Conservation (phyloP, 2,797 vertebrate species). For the Gymnoscopelus microlampas region DNA sequence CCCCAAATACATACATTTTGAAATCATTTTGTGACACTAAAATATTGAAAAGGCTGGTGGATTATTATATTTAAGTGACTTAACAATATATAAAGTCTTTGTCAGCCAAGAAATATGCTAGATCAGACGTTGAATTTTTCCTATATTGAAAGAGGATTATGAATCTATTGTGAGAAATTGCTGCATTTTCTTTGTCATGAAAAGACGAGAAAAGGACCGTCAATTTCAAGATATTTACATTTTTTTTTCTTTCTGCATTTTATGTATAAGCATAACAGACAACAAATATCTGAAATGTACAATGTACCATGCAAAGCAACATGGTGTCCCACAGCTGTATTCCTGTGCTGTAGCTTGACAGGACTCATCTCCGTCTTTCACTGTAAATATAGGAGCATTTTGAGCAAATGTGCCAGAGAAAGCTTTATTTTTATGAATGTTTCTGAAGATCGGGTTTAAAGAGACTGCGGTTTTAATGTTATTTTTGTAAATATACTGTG, state of each 20-base stretch:
- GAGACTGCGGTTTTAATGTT: slow-evolving; percentile 71
- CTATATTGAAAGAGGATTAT: no score
- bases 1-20: not conserved
- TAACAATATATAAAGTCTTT: slow-evolving; percentile 1
- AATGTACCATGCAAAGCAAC: slow-evolving; percentile 23
- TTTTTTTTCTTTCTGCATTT: not conserved
- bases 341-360: slow-evolving; percentile 57
- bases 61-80: not conserved
- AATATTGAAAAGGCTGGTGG: not conserved
- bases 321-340: slow-evolving; percentile 7
- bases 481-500: slow-evolving; percentile 80
- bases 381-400: slow-evolving; percentile 73
- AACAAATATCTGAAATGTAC: not conserved
- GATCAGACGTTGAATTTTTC: no score
- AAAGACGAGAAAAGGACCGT: no score
- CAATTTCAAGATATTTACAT: not conserved
- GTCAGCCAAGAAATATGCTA: slow-evolving; percentile 1
- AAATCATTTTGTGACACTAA: slow-evolving; percentile 1
- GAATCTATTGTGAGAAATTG: no score
- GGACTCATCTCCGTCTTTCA: slow-evolving; percentile 70
- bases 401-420: slow-evolving; percentile 63
- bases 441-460: slow-evolving; percentile 55
- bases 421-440: slow-evolving; percentile 81
- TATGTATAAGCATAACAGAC: not conserved
- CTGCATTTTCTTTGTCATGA: no score